Conservation (phyloP, 1,140 invertebrate genomes). For the Phymastichus coffea region DNA sequence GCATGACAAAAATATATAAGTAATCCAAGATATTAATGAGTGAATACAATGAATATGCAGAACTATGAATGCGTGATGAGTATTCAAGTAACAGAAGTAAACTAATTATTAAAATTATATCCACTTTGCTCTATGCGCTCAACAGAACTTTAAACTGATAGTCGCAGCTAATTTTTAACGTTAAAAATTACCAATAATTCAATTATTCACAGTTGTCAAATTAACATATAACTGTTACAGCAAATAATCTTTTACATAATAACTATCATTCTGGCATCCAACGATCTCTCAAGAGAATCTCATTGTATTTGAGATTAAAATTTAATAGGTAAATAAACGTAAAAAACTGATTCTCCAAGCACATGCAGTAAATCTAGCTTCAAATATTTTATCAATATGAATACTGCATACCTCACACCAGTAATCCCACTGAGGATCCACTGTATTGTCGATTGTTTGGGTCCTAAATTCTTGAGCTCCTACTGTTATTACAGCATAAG, state of each 20-base stretch:
- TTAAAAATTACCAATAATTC: too few species aligned
- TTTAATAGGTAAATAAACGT: conserved; percentile 18
- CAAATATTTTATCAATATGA: conserved; percentile 20
- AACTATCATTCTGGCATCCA: conserved; percentile 5
- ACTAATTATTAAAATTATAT: too few species aligned
- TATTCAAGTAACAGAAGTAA: too few species aligned
- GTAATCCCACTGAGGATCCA: conserved; percentile 92
- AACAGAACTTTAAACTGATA: too few species aligned
- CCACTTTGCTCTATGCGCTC: too few species aligned
- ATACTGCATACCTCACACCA: conserved; percentile 80
- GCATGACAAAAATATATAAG: conserved; percentile 2
- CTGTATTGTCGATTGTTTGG: conserved; percentile 83
- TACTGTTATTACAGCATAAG: conserved; percentile 85
- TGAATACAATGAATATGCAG: too few species aligned
- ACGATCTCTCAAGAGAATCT: conserved; percentile 21
- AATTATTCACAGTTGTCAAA: too few species aligned
- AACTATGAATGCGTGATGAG: too few species aligned
- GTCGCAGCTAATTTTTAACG: too few species aligned
- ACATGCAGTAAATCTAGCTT: conserved; percentile 40
- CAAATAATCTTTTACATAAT: too few species aligned
- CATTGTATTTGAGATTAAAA: conserved; percentile 11
- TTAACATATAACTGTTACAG: too few species aligned
- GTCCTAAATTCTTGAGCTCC: conserved; percentile 88
- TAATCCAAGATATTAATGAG: neutral
- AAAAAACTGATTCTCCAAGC: conserved; percentile 29